phyloP scores from a whole-genome alignment of 2,797 vertebrate species.

The Platyrinchus mystaceus region DNA sequence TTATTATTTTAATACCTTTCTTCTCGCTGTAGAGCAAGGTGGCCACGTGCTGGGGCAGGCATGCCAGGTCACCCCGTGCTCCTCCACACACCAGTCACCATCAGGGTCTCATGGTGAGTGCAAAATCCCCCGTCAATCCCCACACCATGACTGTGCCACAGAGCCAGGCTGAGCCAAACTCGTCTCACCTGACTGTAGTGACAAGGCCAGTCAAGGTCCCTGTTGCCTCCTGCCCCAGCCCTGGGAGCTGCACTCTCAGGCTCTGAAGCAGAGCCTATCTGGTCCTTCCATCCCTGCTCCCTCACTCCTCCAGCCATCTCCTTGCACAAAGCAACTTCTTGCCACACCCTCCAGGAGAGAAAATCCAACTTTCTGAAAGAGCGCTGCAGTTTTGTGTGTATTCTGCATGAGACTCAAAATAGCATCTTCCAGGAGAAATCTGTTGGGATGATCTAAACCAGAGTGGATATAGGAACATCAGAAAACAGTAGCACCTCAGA shows the following conservation, averaged over 20 bases:
- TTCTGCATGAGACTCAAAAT: background rate
- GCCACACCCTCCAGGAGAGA: fast-evolving
- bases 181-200: fast-evolving
- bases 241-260: background rate
- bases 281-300: too few relatives aligned
- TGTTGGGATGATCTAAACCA: background rate
- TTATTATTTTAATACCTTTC: conserved; percentile 19
- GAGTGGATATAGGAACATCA: background rate
- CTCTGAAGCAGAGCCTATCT: too few relatives aligned
- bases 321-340: fast-evolving
- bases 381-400: fast-evolving
- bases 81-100: fast-evolving
- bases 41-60: fast-evolving
- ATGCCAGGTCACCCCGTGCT: fast-evolving
- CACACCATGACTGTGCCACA: fast-evolving
- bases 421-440: background rate
- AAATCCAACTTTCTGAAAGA: background rate
- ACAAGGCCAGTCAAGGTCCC: fast-evolving
- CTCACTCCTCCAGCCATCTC: background rate
- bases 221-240: background rate
- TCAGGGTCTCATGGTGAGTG: background rate
- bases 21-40: background rate
- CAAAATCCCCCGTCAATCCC: fast-evolving
- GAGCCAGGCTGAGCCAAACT: background rate
- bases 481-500: background rate